Conservation (phyloP, 2,113 vertebrate genomes). For the Petroica traversi region DNA sequence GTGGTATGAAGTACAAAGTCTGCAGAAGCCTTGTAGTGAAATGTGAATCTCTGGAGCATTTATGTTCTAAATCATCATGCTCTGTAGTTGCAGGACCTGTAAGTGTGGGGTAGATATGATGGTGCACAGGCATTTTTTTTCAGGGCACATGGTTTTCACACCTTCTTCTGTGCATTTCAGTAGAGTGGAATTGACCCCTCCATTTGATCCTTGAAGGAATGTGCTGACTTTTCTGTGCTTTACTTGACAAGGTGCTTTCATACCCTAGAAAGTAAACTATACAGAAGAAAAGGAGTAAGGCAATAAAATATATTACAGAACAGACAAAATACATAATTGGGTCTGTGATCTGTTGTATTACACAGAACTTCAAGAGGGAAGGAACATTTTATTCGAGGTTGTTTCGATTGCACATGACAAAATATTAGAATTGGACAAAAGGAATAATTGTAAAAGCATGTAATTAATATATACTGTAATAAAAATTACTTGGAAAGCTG, state of each 20-base stretch:
- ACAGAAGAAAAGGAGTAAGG: neutral
- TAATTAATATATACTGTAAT: neutral
- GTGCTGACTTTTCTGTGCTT: neutral
- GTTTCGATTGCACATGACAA: neutral
- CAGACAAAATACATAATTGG: neutral
- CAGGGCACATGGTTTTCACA: fast-evolving
- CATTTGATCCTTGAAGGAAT: neutral
- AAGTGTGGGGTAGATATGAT: neutral
- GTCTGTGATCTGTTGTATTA: neutral
- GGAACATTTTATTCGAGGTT: neutral
- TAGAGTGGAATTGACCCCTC: neutral
- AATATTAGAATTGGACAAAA: neutral
- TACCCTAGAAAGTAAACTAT: neutral
- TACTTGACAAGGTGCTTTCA: neutral
- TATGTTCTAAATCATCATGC: neutral
- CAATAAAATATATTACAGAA: neutral
- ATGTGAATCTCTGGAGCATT: neutral
- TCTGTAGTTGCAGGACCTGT: neutral
- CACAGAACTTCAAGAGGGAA: neutral
- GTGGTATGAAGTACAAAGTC: neutral
- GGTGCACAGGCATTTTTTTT: neutral
- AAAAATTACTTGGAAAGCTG: neutral
- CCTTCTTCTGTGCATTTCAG: neutral
- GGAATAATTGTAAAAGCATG: neutral
- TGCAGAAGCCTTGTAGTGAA: neutral